Evolutionary conservation across 2,888 invertebrate species (phyloP).

Genomic region (Muschampia plurimacula): DNA sequence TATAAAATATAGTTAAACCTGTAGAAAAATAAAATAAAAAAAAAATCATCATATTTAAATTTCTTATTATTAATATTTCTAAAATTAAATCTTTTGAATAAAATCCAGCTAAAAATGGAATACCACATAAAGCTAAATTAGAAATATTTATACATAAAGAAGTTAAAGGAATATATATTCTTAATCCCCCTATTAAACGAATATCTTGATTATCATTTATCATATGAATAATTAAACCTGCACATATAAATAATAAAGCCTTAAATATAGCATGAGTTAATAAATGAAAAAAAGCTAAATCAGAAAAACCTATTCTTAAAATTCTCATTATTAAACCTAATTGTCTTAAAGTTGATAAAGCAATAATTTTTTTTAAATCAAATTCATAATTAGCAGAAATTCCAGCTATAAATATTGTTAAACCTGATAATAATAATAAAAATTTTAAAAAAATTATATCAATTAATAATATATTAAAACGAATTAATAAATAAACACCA

Average conservation of each 20-base stretch:
- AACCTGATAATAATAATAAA: slow-evolving; percentile 82
- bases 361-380: slow-evolving; percentile 93
- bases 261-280: slow-evolving; percentile 92
- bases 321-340: slow-evolving; percentile 90
- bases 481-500: slow-evolving; percentile 90
- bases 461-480: slow-evolving; percentile 85
- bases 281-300: slow-evolving; percentile 90
- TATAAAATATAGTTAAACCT: slow-evolving; percentile 85
- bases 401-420: slow-evolving; percentile 87
- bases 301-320: slow-evolving; percentile 82
- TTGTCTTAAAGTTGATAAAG: slow-evolving; percentile 91
- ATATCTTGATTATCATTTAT: slow-evolving; percentile 88
- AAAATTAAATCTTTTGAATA: slow-evolving; percentile 88
- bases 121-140: slow-evolving; percentile 87
- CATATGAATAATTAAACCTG: slow-evolving; percentile 89
- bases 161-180: slow-evolving; percentile 80
- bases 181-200: slow-evolving; percentile 85
- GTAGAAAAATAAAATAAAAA: slow-evolving; percentile 85
- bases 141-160: slow-evolving; percentile 84
- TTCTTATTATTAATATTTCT: slow-evolving; percentile 81
- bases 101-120: slow-evolving; percentile 88
- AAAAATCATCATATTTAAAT: slow-evolving; percentile 83
- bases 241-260: slow-evolving; percentile 90
- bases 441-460: slow-evolving; percentile 70
- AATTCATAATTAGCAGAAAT: slow-evolving; percentile 87